Evolutionary conservation across 2,888 invertebrate genomes (phyloP).

Genomic region (Tanytarsus gracilentus): DNA sequence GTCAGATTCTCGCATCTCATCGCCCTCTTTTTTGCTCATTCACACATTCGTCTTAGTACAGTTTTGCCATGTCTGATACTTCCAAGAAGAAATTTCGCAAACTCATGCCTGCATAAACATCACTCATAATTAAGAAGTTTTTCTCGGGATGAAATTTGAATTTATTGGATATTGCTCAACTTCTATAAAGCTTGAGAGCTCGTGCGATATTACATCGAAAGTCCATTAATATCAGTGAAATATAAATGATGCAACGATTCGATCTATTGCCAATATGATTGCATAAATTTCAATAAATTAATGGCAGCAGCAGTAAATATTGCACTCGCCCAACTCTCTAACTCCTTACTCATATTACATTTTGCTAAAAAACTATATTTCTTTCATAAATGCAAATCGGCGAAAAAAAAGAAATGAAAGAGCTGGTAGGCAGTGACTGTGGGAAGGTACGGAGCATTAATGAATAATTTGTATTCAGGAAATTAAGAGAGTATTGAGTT

Average conservation of each 20-base stretch:
- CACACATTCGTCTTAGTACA: neutral
- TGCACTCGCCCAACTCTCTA: too few species aligned
- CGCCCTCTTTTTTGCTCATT: neutral
- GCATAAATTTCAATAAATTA: conserved; percentile 18
- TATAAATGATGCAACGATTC: conserved; percentile 6
- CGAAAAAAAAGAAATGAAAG: neutral
- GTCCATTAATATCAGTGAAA: conserved; percentile 12
- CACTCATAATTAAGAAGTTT: conserved; percentile 2
- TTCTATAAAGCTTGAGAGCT: neutral
- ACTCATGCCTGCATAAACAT: conserved; percentile 10
- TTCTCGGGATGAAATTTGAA: neutral
- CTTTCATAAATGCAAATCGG: neutral
- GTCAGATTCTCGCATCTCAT: conserved; percentile 1
- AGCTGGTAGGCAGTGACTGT: too few species aligned
- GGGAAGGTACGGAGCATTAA: too few species aligned
- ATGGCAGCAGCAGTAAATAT: too few species aligned
- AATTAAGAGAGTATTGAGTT: too few species aligned
- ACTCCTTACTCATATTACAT: too few species aligned
- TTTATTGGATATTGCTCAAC: neutral
- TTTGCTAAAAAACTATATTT: too few species aligned
- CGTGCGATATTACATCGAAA: neutral
- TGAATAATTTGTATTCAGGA: too few species aligned
- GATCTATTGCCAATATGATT: neutral
- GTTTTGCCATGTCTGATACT: neutral
- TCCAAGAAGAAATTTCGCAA: conserved; percentile 19